A percentile compares a stretch with the other conserved stretches of the same genome.
Conservation (phyloP, 2,888 invertebrate genomes). For the Pachydiplax longipennis region DNA sequence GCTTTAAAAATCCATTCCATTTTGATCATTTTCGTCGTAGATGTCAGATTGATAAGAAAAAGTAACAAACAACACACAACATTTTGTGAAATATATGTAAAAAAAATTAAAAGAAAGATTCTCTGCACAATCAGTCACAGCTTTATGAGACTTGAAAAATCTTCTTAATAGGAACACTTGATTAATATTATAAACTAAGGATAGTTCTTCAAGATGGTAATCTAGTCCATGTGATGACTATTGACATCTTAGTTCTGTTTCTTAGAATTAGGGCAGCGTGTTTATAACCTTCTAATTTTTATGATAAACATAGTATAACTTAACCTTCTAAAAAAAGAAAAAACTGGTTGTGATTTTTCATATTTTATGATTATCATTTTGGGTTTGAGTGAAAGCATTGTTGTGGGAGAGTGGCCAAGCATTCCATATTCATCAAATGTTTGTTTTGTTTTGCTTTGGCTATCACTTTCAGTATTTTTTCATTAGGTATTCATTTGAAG, state of each 20-base stretch:
- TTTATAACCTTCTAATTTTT: constrained; percentile 42
- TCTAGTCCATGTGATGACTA: constrained; percentile 39
- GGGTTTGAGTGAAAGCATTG: constrained; percentile 31
- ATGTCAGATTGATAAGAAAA: constrained; percentile 32
- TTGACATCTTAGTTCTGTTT: constrained; percentile 37
- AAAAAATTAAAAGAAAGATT: constrained; percentile 38
- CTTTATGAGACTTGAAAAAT: constrained; percentile 34
- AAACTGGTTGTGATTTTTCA: constrained; percentile 44
- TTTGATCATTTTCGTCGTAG: constrained; percentile 24
- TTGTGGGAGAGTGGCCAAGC: constrained; percentile 16
- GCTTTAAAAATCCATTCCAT: neutral
- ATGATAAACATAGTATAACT: constrained; percentile 23
- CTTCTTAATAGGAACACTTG: constrained; percentile 36
- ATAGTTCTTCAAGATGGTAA: constrained; percentile 42
- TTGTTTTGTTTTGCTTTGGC: constrained; percentile 31
- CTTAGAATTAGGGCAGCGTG: constrained; percentile 37
- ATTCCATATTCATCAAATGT: constrained; percentile 19
- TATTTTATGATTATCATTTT: constrained; percentile 38
- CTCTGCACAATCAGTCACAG: constrained; percentile 41
- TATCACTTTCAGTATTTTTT: neutral
- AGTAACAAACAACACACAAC: constrained; percentile 22
- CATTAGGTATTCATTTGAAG: neutral
- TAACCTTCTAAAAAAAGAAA: constrained; percentile 27
- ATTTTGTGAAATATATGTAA: constrained; percentile 40
- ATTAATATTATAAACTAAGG: constrained; percentile 29